Conservation (phyloP, 2,113 vertebrate species). For the Nothobranchius furzeri region DNA sequence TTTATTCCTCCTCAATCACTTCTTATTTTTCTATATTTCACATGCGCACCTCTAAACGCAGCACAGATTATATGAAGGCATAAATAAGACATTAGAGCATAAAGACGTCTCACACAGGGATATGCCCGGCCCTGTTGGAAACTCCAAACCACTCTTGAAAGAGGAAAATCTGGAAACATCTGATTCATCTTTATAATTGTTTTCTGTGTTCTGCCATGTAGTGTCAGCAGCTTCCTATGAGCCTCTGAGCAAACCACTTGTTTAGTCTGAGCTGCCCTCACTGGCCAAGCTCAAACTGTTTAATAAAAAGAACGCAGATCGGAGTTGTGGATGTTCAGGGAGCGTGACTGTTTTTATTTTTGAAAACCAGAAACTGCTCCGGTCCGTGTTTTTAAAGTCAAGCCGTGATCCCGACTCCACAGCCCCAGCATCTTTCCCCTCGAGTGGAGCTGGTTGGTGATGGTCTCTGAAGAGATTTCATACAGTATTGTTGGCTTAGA, state of each 20-base stretch:
- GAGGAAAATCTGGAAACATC: conserved; percentile 24
- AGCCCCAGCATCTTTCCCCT: conserved; percentile 66
- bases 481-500: conserved; percentile 49
- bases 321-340: conserved; percentile 29
- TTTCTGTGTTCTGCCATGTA: conserved; percentile 32
- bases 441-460: conserved; percentile 41
- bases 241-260: conserved; percentile 49
- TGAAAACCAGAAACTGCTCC: conserved; percentile 28
- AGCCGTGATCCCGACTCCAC: conserved; percentile 28
- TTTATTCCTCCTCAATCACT: conserved; percentile 14
- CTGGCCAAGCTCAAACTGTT: conserved; percentile 24
- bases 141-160: conserved; percentile 5
- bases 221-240: conserved; percentile 25
- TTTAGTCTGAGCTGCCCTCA: conserved; percentile 61
- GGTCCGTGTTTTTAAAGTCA: conserved; percentile 57
- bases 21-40: not conserved
- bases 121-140: conserved; percentile 9
- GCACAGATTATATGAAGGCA: conserved; percentile 12
- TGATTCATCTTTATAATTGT: conserved; percentile 35
- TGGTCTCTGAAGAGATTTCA: conserved; percentile 47
- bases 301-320: conserved; percentile 46
- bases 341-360: conserved; percentile 53
- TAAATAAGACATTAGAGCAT: conserved; percentile 3
- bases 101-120: not conserved
- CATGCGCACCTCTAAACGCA: not conserved